These are phyloP conservation scores for Orycteropus afer DNA, from an alignment of 2,113 vertebrate species.

Conservation along the genomic window DNA sequence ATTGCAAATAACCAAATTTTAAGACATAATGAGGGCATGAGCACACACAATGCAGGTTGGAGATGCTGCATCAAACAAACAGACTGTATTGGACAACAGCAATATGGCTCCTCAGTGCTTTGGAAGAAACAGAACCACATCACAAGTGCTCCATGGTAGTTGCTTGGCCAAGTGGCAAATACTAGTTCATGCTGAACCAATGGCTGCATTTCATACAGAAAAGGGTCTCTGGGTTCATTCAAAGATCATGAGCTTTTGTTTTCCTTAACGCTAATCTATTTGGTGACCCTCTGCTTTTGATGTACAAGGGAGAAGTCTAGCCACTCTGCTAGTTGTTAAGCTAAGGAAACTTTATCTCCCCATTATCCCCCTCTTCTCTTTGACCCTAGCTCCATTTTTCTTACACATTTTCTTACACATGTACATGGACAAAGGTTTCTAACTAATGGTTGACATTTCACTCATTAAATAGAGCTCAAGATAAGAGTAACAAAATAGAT, in stretches of 20 bases:
- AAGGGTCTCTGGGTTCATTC: not conserved
- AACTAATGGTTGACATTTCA: not conserved
- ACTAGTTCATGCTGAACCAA: accelerated
- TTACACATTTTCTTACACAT: accelerated
- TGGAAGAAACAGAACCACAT: accelerated
- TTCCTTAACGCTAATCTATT: not conserved
- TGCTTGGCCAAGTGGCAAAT: not conserved
- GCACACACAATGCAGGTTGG: accelerated
- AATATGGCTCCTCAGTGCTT: accelerated
- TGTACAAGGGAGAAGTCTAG: accelerated
- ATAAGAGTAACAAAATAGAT: not conserved
- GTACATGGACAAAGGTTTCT: accelerated
- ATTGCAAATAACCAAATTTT: not conserved
- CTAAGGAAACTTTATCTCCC: accelerated
- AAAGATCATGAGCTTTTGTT: not conserved
- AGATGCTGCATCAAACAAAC: accelerated
- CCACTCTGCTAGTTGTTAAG: accelerated
- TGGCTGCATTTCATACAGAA: not conserved
- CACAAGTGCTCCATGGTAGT: accelerated
- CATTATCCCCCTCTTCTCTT: accelerated
- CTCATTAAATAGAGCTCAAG: not conserved
- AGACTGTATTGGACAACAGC: not conserved
- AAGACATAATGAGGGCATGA: not conserved
- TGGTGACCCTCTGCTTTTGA: no score
- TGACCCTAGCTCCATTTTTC: not conserved